Evolutionary conservation across 2,113 vertebrate genomes (phyloP), one percentile per base, ranked within the genome.

Genomic region (Phainopepla nitens): DNA sequence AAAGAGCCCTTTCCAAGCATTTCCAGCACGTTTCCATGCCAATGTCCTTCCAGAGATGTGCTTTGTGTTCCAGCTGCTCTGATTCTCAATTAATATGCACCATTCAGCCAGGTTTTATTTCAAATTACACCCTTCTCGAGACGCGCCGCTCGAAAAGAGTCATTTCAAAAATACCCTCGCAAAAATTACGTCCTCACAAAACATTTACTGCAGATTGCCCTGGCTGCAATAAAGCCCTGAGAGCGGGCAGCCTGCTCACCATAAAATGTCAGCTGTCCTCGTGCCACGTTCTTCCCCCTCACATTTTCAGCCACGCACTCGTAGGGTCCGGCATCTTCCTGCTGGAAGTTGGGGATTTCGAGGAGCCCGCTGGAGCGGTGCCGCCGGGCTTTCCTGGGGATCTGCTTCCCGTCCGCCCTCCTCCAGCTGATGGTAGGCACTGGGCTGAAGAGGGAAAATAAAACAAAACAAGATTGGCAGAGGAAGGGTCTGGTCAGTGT

Each of bases 311-410:
- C 99, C 49, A 99, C 95, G 5, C 99, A 99, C 64, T 99, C 99
- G 3, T 99, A 99, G 2, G 79, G 97, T 2, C 99, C 99, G 0
- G 99, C 98, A 2, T 99, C 99, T 71, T 99, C 99, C 86, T 99
- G 99, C 97, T 99, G 99, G 84, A 99, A 99, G 60, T 99, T 99
- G 13, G 99, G 99, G 96, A 99, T 99, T 96, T 99, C 99, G 22
- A 99, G 98, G 58, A 99, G 98, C 6, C 99, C 99, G 13, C 98
- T 99, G 3, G 98, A 98, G 50, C 99, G 98, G 94, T 99, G 98
- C 33, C 98, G 98, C 89, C 99, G 98, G 60, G 99, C 99, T 88
- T 99, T 99, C 70, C 98, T 97, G 13, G 99, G 98, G 50, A 99
- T 98, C 4, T 98, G 98, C 17, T 98, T 98, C 11, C 98, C 98